phyloP scores from a whole-genome alignment of 2,888 invertebrate genomes.

The Anorthoa munda region DNA sequence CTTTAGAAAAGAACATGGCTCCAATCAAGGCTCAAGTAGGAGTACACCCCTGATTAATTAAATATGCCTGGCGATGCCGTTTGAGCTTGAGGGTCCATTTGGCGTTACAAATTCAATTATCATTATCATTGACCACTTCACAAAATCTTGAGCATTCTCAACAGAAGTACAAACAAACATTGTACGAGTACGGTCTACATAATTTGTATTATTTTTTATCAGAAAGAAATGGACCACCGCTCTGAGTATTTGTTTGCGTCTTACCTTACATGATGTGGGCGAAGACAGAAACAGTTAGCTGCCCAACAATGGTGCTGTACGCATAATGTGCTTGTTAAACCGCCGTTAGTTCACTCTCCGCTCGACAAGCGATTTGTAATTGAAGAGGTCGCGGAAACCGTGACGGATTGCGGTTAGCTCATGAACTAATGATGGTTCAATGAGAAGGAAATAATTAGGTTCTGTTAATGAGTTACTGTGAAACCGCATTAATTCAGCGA shows the following conservation, averaged over 20 bases:
- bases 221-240: slow-evolving; percentile 26
- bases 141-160: background rate
- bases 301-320: slow-evolving; percentile 65
- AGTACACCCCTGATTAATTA: background rate
- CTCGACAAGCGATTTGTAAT: slow-evolving; percentile 61
- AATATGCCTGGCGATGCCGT: background rate
- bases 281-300: slow-evolving; percentile 68
- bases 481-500: background rate
- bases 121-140: background rate
- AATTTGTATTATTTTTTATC: too few relatives aligned
- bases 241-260: slow-evolving; percentile 25
- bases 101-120: background rate
- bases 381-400: slow-evolving; percentile 61
- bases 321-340: slow-evolving; percentile 60
- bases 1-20: background rate
- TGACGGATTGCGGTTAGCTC: slow-evolving; percentile 42
- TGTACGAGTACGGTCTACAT: too few relatives aligned
- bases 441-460: slow-evolving; percentile 32
- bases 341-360: slow-evolving; percentile 65
- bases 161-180: background rate
- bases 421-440: slow-evolving; percentile 34
- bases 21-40: background rate
- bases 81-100: background rate
- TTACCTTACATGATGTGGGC: slow-evolving; percentile 57
- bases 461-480: slow-evolving; percentile 8